Evolutionary conservation across 2,797 vertebrate genomes (phyloP), one percentile per base, ranked within the genome.

Genomic region (Benthosema pterotum): DNA sequence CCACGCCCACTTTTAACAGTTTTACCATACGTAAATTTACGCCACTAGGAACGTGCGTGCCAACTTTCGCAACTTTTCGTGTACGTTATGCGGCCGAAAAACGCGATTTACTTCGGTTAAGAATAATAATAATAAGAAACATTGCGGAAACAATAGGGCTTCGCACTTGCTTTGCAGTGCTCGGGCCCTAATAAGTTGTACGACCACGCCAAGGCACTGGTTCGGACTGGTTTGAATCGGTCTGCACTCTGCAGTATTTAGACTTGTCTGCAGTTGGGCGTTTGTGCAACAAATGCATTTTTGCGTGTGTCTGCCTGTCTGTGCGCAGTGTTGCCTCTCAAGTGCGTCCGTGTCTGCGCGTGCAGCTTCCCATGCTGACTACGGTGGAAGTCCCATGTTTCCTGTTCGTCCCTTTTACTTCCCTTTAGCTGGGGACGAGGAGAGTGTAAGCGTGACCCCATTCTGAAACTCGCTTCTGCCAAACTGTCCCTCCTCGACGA

Each of bases 361-460:
- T 15, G 11, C 22, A 9, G 38, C 1, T 22, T 73, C 65, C 70
- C 65, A 32, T 89, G 91, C 90, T 92, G 92, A 92, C 80, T 81
- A 55, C 61, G 3, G 74, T 66, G 87, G 82, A 91, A 91, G 63
- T 69, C n/a, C 47, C 19, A 73, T 4, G 32, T 82, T 90, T 92
- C 89, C 89, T 87, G 78, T 84, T 65, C 75, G n/a, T 51, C 0
- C 0, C 5, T 75, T n/a, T 74, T 17, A 77, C 68, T 79, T 67
- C 79, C 77, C 51, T 77, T 79, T 67, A 52, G 72, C 65, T 79
- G 9, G 0, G 48, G 55, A 28, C 48, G 18, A 62, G 43, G 9
- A 9, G n/a, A n/a, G n/a, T n/a, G 11, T 13, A 52, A 67, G 45
- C n/a, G 18, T 25, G 22, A 25, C 8, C 7, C 18, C 7, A 22